Conservation (phyloP, 2,888 invertebrate genomes). For the Steinernema carpocapsae region DNA sequence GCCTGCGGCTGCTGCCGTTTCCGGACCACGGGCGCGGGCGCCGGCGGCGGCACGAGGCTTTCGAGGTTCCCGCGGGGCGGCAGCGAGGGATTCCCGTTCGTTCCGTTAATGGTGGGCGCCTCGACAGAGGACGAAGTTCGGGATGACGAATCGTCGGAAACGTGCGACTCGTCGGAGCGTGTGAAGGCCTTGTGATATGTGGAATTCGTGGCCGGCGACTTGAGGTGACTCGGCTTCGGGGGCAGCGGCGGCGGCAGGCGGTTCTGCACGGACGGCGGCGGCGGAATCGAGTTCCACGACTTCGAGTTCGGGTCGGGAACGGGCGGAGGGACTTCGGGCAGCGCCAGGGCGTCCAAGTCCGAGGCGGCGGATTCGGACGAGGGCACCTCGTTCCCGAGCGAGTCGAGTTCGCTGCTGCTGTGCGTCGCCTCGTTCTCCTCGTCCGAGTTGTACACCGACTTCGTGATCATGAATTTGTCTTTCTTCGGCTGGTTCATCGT, state of each 20-base stretch:
- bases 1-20: conserved; percentile 1
- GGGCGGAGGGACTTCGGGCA: not conserved
- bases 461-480: conserved; percentile 64
- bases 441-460: conserved; percentile 53
- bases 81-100: conserved; percentile 12
- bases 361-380: conserved; percentile 24
- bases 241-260: conserved; percentile 16
- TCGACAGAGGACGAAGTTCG: conserved; percentile 13
- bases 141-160: conserved; percentile 21
- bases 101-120: conserved; percentile 4
- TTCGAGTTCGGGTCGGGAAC: conserved; percentile 10
- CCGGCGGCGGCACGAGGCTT: conserved; percentile 5
- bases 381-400: conserved; percentile 29
- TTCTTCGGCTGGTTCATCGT: conserved; percentile 61
- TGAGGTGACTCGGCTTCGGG: conserved; percentile 28
- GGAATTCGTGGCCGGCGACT: conserved; percentile 31
- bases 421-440: conserved; percentile 47
- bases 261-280: conserved; percentile 11
- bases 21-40: conserved; percentile 15
- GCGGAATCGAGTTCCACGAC: conserved; percentile 15
- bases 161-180: conserved; percentile 22
- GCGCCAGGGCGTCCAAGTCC: not conserved
- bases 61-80: not conserved
- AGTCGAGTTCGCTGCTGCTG: conserved; percentile 30
- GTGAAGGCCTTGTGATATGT: conserved; percentile 31